Percentiles rank a stretch among this genome's conserved stretches.
Evolutionary conservation across 2,797 vertebrate genomes (phyloP).

Genomic region (Momotus momota): DNA sequence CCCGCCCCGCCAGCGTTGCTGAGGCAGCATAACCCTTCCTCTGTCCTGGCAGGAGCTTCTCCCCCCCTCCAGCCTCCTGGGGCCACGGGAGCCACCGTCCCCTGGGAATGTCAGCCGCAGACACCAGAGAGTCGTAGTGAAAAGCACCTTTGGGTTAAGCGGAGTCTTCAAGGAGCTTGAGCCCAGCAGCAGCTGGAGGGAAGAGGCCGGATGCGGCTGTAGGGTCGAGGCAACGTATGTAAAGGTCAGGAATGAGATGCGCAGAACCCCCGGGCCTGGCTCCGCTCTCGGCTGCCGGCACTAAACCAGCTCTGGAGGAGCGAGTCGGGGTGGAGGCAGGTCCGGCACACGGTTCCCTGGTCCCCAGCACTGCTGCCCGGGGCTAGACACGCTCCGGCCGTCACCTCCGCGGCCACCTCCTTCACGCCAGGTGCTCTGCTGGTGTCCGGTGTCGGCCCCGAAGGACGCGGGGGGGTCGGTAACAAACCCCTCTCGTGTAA

Average conservation of each 20-base stretch:
- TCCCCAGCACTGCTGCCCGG: background rate
- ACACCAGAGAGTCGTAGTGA: background rate
- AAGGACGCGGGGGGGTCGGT: background rate
- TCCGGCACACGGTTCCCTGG: rapidly evolving
- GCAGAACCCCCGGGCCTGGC: background rate
- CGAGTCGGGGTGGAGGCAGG: rapidly evolving
- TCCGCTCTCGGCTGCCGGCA: background rate
- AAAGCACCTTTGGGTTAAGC: background rate
- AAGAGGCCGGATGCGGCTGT: background rate
- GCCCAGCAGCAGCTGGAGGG: background rate
- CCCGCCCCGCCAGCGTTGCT: background rate
- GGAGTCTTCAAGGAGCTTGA: background rate
- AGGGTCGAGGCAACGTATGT: background rate
- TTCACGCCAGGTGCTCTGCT: rapidly evolving
- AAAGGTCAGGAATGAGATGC: background rate
- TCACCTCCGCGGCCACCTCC: background rate
- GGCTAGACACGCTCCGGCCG: background rate
- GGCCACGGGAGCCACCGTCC: background rate
- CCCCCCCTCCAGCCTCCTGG: background rate
- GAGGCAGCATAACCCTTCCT: rapidly evolving
- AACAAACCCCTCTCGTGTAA: conserved; percentile 15
- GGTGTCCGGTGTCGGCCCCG: conserved; percentile 5
- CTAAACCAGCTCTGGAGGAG: background rate
- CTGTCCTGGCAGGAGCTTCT: background rate
- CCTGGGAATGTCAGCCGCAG: background rate